Evolutionary conservation across 2,797 vertebrate genomes (phyloP), one percentile per base, ranked within the genome.

Genomic region (Glyptemys insculpta): DNA sequence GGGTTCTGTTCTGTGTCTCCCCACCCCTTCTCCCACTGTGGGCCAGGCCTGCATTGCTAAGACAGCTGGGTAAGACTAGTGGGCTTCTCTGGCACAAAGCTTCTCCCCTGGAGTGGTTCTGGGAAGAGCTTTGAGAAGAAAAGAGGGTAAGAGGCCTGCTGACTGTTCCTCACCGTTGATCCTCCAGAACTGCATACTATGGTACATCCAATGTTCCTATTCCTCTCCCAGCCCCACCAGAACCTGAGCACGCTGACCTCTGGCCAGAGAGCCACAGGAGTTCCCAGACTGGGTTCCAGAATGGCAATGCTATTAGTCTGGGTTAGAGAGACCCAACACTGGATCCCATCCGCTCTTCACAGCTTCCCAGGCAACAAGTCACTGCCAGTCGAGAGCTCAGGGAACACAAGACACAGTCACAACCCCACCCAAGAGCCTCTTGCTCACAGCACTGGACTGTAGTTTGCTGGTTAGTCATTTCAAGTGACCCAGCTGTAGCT

Each of bases 381-480:
- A 8, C 34, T 16, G 19, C 62, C 37, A 11, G 85, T 56, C 47
- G 53, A 74, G 7, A 88, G 6, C 78, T 87, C 11, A 91, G 11
- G 81, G 56, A 93, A 90, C 62, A 91, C 91, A 76, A 92, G 94
- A 89, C 12, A 93, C 6, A 79, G 5, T 21, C 65, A 52, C 59
- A 16, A 23, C 5, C n/a, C 19, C 9, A 21, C 29, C 59, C 14
- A 15, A 62, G 31, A 34, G 14, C 12, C 15, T 62, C 59, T 62
- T 34, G 6, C 15, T 62, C 59, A 62, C 59, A 62, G 59, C 31
- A 7, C 59, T 18, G 6, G 15, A 34, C 18, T 21, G n/a, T 18
- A 21, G 62, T 19, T 18, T 8, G 18, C 62, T 68, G 62, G 62
- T 37, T 37, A n/a, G 34, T 11, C 62, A 34, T 68, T n/a, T n/a